These are phyloP conservation scores for Chaetodon trifascialis DNA, from an alignment of 2,113 vertebrate genomes.

Conservation along the genomic window DNA sequence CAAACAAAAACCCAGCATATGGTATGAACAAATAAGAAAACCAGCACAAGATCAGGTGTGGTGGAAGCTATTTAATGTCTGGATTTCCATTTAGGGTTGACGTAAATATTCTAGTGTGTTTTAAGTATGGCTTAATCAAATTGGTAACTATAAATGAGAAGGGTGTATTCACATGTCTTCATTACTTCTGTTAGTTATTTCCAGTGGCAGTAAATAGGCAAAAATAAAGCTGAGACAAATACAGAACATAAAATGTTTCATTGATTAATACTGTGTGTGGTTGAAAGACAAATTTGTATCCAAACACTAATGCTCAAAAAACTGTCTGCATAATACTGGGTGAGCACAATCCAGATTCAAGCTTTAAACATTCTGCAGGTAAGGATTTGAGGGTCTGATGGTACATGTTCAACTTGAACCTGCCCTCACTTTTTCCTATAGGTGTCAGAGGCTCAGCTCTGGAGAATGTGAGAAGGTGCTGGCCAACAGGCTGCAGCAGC, in stretches of 20 bases:
- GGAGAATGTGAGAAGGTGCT: too few relatives aligned
- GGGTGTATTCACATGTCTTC: background rate
- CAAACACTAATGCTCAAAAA: too few relatives aligned
- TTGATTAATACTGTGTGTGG: too few relatives aligned
- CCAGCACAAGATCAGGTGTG: background rate
- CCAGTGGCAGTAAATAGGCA: background rate
- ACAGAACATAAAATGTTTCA: background rate
- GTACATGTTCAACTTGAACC: too few relatives aligned
- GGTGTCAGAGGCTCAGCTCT: too few relatives aligned
- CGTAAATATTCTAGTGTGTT: background rate
- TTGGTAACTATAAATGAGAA: background rate
- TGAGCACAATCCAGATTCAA: too few relatives aligned
- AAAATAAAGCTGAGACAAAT: background rate
- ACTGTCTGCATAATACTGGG: too few relatives aligned
- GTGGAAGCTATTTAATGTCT: background rate
- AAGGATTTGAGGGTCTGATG: background rate
- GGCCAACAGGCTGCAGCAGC: too few relatives aligned
- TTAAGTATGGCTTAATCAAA: background rate
- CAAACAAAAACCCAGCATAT: constrained; percentile 11
- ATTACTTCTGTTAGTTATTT: background rate
- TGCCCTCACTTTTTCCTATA: too few relatives aligned
- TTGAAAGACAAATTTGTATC: too few relatives aligned
- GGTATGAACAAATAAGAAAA: background rate
- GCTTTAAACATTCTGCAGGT: background rate
- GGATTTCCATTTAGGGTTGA: background rate